phyloP scores from a whole-genome alignment of 2,888 invertebrate genomes.

The Thalpophila matura region DNA sequence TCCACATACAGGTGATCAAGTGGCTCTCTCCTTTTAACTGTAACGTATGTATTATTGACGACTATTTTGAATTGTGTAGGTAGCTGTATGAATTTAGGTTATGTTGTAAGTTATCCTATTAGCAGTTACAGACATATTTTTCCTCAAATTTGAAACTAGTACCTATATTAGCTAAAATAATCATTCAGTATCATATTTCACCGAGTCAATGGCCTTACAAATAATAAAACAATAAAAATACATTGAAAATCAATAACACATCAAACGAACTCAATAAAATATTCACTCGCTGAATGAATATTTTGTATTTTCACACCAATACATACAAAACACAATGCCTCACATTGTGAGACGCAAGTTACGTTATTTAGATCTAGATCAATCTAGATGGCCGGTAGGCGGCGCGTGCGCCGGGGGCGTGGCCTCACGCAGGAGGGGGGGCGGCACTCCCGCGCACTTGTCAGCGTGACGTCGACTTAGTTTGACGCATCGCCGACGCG shows the following conservation, averaged over 20 bases:
- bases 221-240: conserved; percentile 12
- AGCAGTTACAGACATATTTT: background rate
- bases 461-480: conserved; percentile 76
- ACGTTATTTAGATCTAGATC: conserved; percentile 80
- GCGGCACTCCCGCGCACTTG: conserved; percentile 83
- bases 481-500: conserved; percentile 71
- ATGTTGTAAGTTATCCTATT: background rate
- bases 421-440: conserved; percentile 72
- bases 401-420: conserved; percentile 80
- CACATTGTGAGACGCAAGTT: conserved; percentile 61
- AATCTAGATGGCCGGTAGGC: conserved; percentile 85
- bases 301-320: conserved; percentile 43
- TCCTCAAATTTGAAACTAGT: background rate
- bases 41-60: conserved; percentile 39
- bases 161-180: background rate
- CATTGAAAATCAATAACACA: conserved; percentile 16
- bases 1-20: conserved; percentile 76
- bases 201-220: conserved; percentile 18
- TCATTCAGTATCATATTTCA: background rate
- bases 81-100: conserved; percentile 3
- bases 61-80: conserved; percentile 18
- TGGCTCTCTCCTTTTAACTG: conserved; percentile 60
- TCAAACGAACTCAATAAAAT: conserved; percentile 23
- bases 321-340: conserved; percentile 43
- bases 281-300: conserved; percentile 28